A percentile compares a stretch with the other conserved stretches of the same genome.
These are phyloP conservation scores for Tauraco erythrolophus DNA, from an alignment of 2,113 vertebrate genomes.

Conservation along the genomic window DNA sequence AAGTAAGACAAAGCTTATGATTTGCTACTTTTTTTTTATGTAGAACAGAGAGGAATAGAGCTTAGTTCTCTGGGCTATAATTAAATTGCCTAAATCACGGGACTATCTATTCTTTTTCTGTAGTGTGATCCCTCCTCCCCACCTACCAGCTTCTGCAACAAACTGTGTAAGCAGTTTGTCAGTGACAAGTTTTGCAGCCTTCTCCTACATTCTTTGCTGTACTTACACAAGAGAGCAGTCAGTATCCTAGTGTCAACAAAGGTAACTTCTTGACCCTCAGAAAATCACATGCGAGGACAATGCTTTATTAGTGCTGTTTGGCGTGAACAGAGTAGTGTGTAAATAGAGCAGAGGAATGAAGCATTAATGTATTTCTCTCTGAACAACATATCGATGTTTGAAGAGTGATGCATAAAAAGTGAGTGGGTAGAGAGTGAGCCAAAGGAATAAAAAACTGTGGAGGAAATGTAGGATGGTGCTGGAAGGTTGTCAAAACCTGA, in stretches of 20 bases:
- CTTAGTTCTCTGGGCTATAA: background rate
- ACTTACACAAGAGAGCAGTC: background rate
- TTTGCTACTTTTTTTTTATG: background rate
- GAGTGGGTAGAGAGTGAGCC: conserved; percentile 59
- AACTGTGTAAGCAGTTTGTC: background rate
- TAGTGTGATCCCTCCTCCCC: conserved; percentile 22
- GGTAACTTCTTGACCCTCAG: background rate
- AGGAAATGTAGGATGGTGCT: conserved; percentile 57
- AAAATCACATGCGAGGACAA: background rate
- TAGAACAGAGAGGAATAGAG: background rate
- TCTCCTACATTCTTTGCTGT: background rate
- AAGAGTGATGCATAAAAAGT: conserved; percentile 34
- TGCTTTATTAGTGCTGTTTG: background rate
- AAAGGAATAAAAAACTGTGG: conserved; percentile 54
- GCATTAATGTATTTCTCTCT: background rate
- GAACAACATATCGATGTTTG: background rate
- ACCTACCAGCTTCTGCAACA: conserved; percentile 44
- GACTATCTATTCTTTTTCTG: background rate
- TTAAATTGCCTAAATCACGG: conserved; percentile 18
- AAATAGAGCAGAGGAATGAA: background rate
- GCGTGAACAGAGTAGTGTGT: background rate
- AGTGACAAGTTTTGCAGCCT: conserved; percentile 1
- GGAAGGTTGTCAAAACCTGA: conserved; percentile 53
- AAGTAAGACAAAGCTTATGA: background rate
- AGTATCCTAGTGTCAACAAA: background rate